phyloP scores from a whole-genome alignment of 2,113 vertebrate genomes.

The Anthoscopus minutus region DNA sequence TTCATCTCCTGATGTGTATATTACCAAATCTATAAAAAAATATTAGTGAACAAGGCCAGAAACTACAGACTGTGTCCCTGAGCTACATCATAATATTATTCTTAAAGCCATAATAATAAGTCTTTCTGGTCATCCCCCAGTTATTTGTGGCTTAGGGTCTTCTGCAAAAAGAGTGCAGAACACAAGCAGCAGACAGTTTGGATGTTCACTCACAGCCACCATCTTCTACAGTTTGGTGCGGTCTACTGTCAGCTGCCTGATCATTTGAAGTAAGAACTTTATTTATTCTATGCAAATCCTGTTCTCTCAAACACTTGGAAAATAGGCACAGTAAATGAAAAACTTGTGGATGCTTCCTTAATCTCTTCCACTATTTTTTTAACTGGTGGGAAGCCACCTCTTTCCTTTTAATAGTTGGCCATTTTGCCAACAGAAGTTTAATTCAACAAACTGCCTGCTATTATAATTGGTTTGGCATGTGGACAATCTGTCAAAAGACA shows the following conservation, averaged over 20 bases:
- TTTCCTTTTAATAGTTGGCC: neutral
- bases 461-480: neutral
- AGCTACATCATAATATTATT: neutral
- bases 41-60: neutral
- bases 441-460: neutral
- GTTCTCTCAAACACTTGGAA: neutral
- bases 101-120: neutral
- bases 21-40: neutral
- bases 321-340: neutral
- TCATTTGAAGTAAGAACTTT: neutral
- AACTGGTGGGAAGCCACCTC: neutral
- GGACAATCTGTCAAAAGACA: neutral
- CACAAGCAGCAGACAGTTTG: neutral
- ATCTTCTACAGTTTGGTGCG: neutral
- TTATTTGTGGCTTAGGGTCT: neutral
- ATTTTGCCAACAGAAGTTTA: neutral
- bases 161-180: neutral
- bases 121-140: neutral
- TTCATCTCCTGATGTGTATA: neutral
- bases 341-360: neutral
- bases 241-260: neutral
- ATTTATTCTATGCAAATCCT: neutral
- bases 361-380: neutral
- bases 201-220: neutral
- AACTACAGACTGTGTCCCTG: neutral